Evolutionary conservation across 2,797 vertebrate species (phyloP), one percentile per base, ranked within the genome.

Genomic region (Pseudomugil gertrudae): DNA sequence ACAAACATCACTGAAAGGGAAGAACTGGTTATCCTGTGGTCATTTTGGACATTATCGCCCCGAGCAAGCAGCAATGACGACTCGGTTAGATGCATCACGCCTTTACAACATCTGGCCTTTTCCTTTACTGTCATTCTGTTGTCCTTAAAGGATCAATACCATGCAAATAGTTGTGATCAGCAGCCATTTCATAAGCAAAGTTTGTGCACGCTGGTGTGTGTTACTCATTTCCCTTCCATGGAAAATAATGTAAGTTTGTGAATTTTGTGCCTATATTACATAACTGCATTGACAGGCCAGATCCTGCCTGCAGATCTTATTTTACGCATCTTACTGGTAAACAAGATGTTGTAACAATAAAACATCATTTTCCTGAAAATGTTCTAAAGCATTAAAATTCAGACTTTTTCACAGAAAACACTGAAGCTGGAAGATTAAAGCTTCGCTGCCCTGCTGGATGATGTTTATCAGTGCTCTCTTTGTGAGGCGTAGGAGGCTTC

Each of bases 401-500:
- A 21, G 24, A 0, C 9, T 36, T 4, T n/a, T 15, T 51, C 13
- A 6, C 5, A 27, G 13, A 27, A 8, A 5, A 13, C 45, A 47
- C n/a, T 10, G 14, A 26, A 26, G 24, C 48, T 50, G 48, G 24
- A 26, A 50, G 24, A n/a, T n/a, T n/a, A n/a, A n/a, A n/a, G n/a
- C n/a, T n/a, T n/a, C n/a, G 2, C 14, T 26, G 11, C 24, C 14
- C 9, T 19, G 15, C 2, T 23, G n/a, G 19, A 9, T 24, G 43
- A 23, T 52, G 14, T 11, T 26, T 24, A 26, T 38, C 0, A 38
- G 33, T 15, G 35, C 3, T 57, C 8, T 69, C 53, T 36, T 4
- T 51, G 1, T 26, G 35, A 1, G 32, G 45, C 3, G 30, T 67
- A 0, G 50, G 47, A 26, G 29, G 64, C 65, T 67, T 78, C 48